Evolutionary conservation across 2,113 vertebrate genomes (phyloP), one percentile per base, ranked within the genome.

Genomic region (Anhinga anhinga): DNA sequence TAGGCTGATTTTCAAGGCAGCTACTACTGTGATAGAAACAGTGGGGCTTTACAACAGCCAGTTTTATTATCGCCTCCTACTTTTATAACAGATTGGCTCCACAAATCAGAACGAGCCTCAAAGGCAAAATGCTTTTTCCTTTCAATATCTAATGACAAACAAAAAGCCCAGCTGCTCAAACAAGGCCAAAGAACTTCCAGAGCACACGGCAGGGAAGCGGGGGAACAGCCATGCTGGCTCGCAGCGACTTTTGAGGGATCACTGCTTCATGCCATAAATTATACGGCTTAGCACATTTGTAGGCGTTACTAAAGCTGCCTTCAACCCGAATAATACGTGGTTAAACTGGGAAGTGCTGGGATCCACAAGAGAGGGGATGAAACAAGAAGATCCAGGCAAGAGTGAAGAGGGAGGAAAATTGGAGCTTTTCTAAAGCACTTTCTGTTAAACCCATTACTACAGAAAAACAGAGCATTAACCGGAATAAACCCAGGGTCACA

Each of bases 1-100:
- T 19, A 36, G 55, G 81, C 91, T 90, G 79, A 25, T 94, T 96
- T 95, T 87, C 89, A 76, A 94, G 94, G 92, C 93, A 82, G 93
- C 86, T 91, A 83, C 89, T 89, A 80, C 82, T 5, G 66, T 10
- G 79, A 74, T 69, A 83, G 84, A 36, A 95, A 84, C 50, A 67
- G 81, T 5, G 61, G 25, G 67, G 79, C 80, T 58, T 81, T 65
- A 27, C 86, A 44, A 34, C 15, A 7, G 52, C 9, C 11, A 34
- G 38, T 67, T 92, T 81, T 89, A 92, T 61, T 65, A 80, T 74
- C 40, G 23, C 92, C 95, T 95, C 82, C 82, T 45, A 47, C 92
- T 82, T 84, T 1, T 17, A 26, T 25, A 87, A 83, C 81, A 93
- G 81, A 76, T 45, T 61, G 73, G 62, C 77, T 93, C 59, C 82